phyloP scores from a whole-genome alignment of 2,113 vertebrate genomes.

The Lophura nycthemera region DNA sequence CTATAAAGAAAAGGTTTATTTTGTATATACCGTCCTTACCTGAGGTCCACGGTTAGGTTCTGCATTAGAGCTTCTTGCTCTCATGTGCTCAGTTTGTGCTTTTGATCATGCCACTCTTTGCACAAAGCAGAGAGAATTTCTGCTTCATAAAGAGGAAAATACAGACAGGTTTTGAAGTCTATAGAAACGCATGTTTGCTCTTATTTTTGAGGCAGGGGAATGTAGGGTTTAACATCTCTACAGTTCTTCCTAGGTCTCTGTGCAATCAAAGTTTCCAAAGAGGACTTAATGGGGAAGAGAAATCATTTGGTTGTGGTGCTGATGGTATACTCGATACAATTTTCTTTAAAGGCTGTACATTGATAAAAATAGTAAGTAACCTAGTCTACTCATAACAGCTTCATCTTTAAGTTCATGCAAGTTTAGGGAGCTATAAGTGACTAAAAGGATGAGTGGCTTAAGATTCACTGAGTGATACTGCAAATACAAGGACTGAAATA shows the following conservation, averaged over 20 bases:
- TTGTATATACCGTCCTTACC: constrained; percentile 51
- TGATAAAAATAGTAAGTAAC: constrained; percentile 48
- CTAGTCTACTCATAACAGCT: constrained; percentile 46
- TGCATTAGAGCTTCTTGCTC: constrained; percentile 14
- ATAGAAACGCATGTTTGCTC: constrained; percentile 62
- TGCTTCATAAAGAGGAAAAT: constrained; percentile 64
- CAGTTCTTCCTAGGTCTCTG: constrained; percentile 7
- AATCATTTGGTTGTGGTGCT: constrained; percentile 64
- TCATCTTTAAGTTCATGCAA: constrained; percentile 69
- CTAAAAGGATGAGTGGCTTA: constrained; percentile 69
- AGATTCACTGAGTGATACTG: constrained; percentile 71
- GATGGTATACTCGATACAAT: background rate
- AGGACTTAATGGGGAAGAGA: constrained; percentile 56
- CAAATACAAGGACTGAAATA: constrained; percentile 74
- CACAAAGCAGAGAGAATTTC: constrained; percentile 62
- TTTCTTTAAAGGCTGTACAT: constrained; percentile 47
- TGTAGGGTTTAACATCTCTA: constrained; percentile 51
- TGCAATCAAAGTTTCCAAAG: constrained; percentile 54
- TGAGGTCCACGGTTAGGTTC: constrained; percentile 36
- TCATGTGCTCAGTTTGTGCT: constrained; percentile 33
- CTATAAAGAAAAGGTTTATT: constrained; percentile 53
- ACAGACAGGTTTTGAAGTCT: constrained; percentile 56
- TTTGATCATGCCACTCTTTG: constrained; percentile 64
- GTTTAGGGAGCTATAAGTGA: constrained; percentile 67
- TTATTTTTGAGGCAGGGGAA: constrained; percentile 66